Conservation (phyloP, 2,888 invertebrate species). For the Acanthosoma haemorrhoidale region DNA sequence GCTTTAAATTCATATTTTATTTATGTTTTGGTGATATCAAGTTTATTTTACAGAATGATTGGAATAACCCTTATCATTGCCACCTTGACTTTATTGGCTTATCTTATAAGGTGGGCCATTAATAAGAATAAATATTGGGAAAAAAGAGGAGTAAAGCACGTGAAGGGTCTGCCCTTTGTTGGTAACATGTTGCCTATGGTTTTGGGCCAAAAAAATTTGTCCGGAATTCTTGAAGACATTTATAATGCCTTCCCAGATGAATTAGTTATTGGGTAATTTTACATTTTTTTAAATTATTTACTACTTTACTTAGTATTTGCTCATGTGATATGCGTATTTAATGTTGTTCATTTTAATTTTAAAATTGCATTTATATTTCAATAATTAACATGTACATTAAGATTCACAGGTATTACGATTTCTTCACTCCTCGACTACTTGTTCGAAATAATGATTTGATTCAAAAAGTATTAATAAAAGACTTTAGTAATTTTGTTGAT, state of each 20-base stretch:
- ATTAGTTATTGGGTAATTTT: background rate
- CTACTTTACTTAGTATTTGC: too few species aligned
- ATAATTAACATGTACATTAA: too few species aligned
- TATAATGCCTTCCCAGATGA: background rate
- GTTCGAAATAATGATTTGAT: background rate
- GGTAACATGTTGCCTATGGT: background rate
- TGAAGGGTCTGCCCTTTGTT: background rate
- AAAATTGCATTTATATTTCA: too few species aligned
- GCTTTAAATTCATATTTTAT: too few species aligned
- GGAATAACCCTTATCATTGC: background rate
- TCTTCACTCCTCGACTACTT: background rate
- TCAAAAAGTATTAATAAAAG: conserved; percentile 3
- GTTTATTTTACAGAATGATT: background rate
- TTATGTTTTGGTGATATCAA: background rate
- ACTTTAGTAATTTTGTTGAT: conserved; percentile 13
- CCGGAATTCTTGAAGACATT: background rate
- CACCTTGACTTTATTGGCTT: background rate
- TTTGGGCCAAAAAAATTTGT: background rate
- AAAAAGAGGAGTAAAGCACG: background rate
- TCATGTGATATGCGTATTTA: too few species aligned
- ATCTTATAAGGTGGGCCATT: background rate
- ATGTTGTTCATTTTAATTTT: too few species aligned
- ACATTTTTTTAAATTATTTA: too few species aligned
- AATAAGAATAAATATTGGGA: background rate
- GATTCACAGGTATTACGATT: conserved; percentile 16